Base-by-base conservation (phyloP, 2,888 invertebrate species). In the Muschampia plurimacula region DNA sequence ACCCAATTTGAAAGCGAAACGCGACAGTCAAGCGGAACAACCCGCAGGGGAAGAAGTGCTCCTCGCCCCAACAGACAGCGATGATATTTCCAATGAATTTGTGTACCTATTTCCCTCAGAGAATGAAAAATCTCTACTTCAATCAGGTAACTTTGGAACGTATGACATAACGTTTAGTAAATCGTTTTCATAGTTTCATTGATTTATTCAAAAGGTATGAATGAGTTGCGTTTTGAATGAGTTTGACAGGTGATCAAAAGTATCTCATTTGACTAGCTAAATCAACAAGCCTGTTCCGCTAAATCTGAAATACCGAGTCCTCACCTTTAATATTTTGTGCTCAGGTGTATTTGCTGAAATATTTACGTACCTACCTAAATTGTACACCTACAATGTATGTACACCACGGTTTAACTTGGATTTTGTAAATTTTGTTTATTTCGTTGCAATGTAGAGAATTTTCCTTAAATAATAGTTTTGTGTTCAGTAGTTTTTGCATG, bases 291-390 rank as follows among this genome's bases (percentile, higher is more conserved):
- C 22, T 22, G 22, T 22, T 22, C 22, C 22, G 22, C 22, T 22
- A 22, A 22, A 22, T 66, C 36, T 32, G 13, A 13, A n/a, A 15
- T 36, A 52, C 36, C 12, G n/a, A 10, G 32, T 32, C 10, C 52
- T 6, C 0, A 52, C 36, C 66, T 32, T 52, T 52, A 66, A n/a
- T 13, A 39, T 44, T 63, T 44, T 10, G 63, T 22, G 66, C 52
- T 36, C 66, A 66, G 66, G 66, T 66, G 52, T 66, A 52, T 49
- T 66, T 32, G 36, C 36, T 13, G 66, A 66, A 66, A 66, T 66
- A 36, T 66, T 66, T 66, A 66, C 36, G 66, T 66, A 66, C 36
- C 52, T 49, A 10, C 52, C 15, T 62, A 2, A 7, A 22, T 13
- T 49, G 9, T 7, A 41, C 9, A 2, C 8, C 7, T 41, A 41